phyloP scores from a whole-genome alignment of 2,888 invertebrate species.

The Meteorus colon region DNA sequence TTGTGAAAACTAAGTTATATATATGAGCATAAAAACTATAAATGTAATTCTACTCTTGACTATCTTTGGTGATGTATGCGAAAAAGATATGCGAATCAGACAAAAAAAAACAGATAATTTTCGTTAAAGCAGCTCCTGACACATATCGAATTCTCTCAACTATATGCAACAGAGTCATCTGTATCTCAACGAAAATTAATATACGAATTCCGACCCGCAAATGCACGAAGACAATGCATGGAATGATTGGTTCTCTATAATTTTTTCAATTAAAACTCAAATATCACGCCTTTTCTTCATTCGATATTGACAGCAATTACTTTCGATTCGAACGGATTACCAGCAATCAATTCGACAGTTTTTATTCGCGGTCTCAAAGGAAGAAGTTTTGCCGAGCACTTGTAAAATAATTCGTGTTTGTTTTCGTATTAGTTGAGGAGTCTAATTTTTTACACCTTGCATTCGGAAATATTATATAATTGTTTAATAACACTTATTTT shows the following conservation, averaged over 20 bases:
- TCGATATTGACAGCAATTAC: neutral
- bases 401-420: neutral
- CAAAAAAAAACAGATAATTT: slow-evolving; percentile 4
- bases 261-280: slow-evolving; percentile 1
- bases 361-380: neutral
- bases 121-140: neutral
- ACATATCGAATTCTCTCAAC: neutral
- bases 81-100: slow-evolving; percentile 30
- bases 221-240: slow-evolving; percentile 21
- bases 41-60: slow-evolving; percentile 38
- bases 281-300: neutral
- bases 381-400: neutral
- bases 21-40: slow-evolving; percentile 28
- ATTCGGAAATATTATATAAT: slow-evolving; percentile 1
- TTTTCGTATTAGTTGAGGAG: neutral
- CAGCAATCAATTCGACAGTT: slow-evolving; percentile 5
- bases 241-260: slow-evolving; percentile 27
- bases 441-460: neutral
- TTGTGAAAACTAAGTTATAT: slow-evolving; percentile 40
- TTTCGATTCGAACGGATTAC: neutral
- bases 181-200: neutral
- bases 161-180: neutral
- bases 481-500: slow-evolving; percentile 4
- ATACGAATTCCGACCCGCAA: neutral
- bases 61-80: slow-evolving; percentile 50